phyloP scores from a whole-genome alignment of 2,113 vertebrate genomes.

The Noturus placidus region DNA sequence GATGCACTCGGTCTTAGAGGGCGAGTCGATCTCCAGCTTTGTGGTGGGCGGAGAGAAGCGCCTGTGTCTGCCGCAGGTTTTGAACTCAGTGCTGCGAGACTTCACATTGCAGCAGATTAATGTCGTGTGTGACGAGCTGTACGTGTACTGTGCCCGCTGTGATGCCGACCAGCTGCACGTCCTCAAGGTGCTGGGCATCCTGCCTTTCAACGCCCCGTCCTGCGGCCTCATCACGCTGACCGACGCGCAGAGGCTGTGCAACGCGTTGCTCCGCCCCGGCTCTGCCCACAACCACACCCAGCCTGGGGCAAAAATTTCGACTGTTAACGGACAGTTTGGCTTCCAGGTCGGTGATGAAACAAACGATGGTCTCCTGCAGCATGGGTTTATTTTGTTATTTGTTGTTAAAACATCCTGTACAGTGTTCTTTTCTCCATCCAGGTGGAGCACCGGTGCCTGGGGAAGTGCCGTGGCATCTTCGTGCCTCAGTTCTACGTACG shows the following conservation, averaged over 20 bases:
- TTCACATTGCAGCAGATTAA: conserved; percentile 98
- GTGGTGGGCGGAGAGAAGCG: conserved; percentile 96
- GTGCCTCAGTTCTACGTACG: conserved; percentile 92
- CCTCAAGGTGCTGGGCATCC: conserved; percentile 94
- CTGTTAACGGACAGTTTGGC: conserved; percentile 72
- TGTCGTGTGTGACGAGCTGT: conserved; percentile 92
- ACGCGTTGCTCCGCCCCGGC: conserved; percentile 87
- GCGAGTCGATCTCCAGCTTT: conserved; percentile 96
- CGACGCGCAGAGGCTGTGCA: conserved; percentile 94
- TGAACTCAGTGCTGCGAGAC: conserved; percentile 95
- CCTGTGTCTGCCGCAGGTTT: conserved; percentile 93
- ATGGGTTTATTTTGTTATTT: neutral
- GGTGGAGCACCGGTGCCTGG: conserved; percentile 96
- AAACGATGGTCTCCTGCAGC: too few relatives aligned
- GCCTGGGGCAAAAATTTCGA: conserved; percentile 70
- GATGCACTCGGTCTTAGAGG: conserved; percentile 90
- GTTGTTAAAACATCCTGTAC: neutral
- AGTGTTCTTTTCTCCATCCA: neutral
- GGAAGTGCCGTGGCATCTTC: conserved; percentile 95
- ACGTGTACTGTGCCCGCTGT: conserved; percentile 95
- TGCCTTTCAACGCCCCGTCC: conserved; percentile 95
- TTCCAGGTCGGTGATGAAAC: conserved; percentile 71
- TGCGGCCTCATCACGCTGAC: conserved; percentile 96
- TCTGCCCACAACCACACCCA: conserved; percentile 82
- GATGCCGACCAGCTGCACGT: conserved; percentile 95